These are phyloP conservation scores for Taurulus bubalis DNA, from an alignment of 2,113 vertebrate species.

Conservation along the genomic window DNA sequence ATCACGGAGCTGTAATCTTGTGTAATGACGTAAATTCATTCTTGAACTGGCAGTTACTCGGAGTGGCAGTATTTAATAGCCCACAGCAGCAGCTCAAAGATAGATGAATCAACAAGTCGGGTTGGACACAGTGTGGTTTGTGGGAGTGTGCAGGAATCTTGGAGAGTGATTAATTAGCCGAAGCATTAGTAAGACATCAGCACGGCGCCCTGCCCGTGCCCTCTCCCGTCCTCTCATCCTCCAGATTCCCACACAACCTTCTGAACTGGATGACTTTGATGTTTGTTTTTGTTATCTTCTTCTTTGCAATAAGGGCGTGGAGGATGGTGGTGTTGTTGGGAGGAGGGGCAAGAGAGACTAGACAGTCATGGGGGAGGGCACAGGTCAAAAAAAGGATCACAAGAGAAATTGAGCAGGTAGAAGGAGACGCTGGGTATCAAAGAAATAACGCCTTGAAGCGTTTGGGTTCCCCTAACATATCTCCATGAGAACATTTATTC, in stretches of 20 bases:
- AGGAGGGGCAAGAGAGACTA: not conserved
- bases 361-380: not conserved
- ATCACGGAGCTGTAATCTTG: conserved; percentile 35
- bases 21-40: conserved; percentile 47
- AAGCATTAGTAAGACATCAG: conserved; percentile 16
- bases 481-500: conserved; percentile 1
- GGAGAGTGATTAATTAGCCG: conserved; percentile 42
- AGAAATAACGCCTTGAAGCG: not conserved
- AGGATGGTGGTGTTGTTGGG: not conserved
- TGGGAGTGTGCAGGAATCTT: conserved; percentile 20
- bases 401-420: not conserved
- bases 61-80: conserved; percentile 27
- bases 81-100: conserved; percentile 27
- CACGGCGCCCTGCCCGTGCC: not conserved
- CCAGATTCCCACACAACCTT: conserved; percentile 29
- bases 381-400: conserved; percentile 4
- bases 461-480: not conserved
- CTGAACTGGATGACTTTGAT: conserved; percentile 40
- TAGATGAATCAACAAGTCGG: conserved; percentile 51
- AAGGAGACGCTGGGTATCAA: not conserved
- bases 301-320: not conserved
- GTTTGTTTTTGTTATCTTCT: not conserved
- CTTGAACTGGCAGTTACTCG: conserved; percentile 35
- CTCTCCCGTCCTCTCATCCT: conserved; percentile 11
- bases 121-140: conserved; percentile 8